Evolutionary conservation across 1,140 invertebrate species (phyloP).

Genomic region (Lepidotrigona ventralis): DNA sequence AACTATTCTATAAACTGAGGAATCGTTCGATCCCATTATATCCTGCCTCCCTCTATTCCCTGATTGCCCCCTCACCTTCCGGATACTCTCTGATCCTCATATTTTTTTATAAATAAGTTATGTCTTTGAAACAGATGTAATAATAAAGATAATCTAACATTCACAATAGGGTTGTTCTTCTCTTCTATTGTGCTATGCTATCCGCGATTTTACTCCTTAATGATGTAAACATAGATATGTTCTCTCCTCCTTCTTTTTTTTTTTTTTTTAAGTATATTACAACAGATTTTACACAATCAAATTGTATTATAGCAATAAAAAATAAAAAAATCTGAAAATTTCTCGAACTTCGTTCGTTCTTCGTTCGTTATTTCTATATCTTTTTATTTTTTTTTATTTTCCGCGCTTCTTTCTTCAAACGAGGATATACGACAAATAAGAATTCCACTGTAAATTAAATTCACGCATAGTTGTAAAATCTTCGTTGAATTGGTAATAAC

Average conservation of each 20-base stretch:
- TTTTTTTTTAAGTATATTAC: slow-evolving; percentile 63
- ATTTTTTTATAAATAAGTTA: slow-evolving; percentile 77
- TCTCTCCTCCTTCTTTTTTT: not conserved
- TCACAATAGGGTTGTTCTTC: slow-evolving; percentile 69
- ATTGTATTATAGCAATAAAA: slow-evolving; percentile 74
- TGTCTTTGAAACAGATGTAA: slow-evolving; percentile 78
- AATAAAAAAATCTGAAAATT: slow-evolving; percentile 66
- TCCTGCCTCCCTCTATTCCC: slow-evolving; percentile 16
- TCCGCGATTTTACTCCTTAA: slow-evolving; percentile 62
- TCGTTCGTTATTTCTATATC: not conserved
- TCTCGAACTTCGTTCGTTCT: slow-evolving; percentile 37
- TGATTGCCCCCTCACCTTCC: not conserved
- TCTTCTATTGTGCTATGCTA: slow-evolving; percentile 65
- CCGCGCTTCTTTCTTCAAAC: no score
- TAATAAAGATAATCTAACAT: slow-evolving; percentile 80
- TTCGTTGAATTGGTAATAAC: no score
- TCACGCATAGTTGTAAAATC: no score
- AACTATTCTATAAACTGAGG: slow-evolving; percentile 75
- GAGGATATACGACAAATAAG: no score
- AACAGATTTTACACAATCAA: slow-evolving; percentile 71
- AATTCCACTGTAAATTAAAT: no score
- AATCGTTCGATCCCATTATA: slow-evolving; percentile 74
- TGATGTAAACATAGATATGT: slow-evolving; percentile 65
- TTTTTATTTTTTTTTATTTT: no score
- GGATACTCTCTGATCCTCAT: slow-evolving; percentile 33